Percentiles rank a stretch among this genome's conserved stretches.
These are phyloP conservation scores for Hemichromis elongatus DNA, from an alignment of 2,113 vertebrate genomes.

Conservation along the genomic window DNA sequence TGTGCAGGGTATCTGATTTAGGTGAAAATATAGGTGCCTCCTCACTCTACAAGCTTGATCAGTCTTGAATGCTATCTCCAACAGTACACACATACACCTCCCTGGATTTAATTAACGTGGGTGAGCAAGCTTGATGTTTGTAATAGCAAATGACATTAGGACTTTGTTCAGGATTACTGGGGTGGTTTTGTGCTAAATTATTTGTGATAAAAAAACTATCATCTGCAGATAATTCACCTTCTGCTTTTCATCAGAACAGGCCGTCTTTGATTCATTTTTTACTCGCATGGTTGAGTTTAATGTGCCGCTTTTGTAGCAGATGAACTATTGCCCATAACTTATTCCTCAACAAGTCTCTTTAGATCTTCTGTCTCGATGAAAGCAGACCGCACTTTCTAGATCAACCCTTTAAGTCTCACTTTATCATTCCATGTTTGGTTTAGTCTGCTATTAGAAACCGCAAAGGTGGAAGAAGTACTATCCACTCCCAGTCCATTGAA, in stretches of 20 bases:
- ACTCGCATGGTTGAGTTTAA: conserved; percentile 26
- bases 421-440: background rate
- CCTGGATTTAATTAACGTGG: conserved; percentile 32
- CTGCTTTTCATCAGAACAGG: background rate
- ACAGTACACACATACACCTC: background rate
- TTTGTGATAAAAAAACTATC: conserved; percentile 1
- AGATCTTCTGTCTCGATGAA: background rate
- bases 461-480: background rate
- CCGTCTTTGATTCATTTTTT: conserved; percentile 35
- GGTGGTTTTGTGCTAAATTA: background rate
- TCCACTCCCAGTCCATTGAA: background rate
- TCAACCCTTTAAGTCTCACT: background rate
- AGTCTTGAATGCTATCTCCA: conserved; percentile 1
- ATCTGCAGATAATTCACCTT: conserved; percentile 26
- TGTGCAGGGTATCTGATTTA: conserved; percentile 3
- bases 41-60: background rate
- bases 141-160: background rate
- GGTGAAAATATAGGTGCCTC: background rate
- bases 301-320: conserved; percentile 14
- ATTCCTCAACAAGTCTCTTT: background rate
- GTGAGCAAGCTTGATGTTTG: conserved; percentile 17
- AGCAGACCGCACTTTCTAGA: background rate
- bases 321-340: conserved; percentile 2
- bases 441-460: background rate
- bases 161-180: conserved; percentile 25